Evolutionary conservation across 1,140 invertebrate genomes (phyloP).

Genomic region (Scylla paramamosain): DNA sequence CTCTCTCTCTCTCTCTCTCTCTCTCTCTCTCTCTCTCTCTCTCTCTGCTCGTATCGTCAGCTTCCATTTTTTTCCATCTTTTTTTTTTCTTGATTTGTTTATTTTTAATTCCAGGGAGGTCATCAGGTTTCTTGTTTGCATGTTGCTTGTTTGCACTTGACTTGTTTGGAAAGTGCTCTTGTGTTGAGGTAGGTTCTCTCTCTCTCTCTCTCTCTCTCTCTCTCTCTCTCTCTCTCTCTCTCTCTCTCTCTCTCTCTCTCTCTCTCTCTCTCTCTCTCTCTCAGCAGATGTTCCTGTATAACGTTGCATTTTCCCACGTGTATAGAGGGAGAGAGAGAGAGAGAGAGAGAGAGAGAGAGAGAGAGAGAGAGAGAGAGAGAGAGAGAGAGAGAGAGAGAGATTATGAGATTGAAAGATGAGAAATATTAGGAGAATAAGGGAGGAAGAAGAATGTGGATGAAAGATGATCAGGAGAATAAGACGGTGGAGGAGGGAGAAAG

Average conservation of each 20-base stretch:
- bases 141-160: background rate
- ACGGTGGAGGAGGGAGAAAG: no score
- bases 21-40: constrained; percentile 27
- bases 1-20: background rate
- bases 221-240: no score
- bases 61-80: no score
- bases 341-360: no score
- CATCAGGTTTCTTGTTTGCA: background rate
- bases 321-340: background rate
- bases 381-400: background rate
- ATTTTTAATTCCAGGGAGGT: background rate
- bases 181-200: background rate
- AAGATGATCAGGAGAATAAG: no score
- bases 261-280: background rate
- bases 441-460: no score
- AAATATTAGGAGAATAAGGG: no score
- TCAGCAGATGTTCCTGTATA: background rate
- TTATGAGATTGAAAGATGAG: no score
- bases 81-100: no score
- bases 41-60: background rate
- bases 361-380: no score
- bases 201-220: background rate
- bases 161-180: no score
- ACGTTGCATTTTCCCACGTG: background rate
- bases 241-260: background rate